Evolutionary conservation across 2,888 invertebrate species (phyloP).

Genomic region (Acleris holmiana): DNA sequence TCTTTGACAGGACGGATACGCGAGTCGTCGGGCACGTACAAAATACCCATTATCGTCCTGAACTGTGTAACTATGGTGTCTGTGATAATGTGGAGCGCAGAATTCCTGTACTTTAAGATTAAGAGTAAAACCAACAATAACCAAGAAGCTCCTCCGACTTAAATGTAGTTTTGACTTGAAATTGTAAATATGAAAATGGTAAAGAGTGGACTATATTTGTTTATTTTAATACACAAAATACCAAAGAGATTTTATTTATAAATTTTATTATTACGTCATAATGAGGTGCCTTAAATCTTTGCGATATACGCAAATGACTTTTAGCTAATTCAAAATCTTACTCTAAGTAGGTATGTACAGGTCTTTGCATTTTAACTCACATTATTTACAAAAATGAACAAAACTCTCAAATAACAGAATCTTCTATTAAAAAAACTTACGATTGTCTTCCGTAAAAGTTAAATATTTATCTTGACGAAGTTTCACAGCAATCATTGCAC

Average conservation of each 20-base stretch:
- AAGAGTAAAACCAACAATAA: constrained; percentile 53
- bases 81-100: constrained; percentile 84
- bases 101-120: constrained; percentile 72
- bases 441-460: not conserved
- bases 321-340: not conserved
- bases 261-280: not conserved
- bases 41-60: constrained; percentile 84
- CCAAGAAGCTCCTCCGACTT: constrained; percentile 14
- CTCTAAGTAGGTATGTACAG: not conserved
- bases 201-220: not conserved
- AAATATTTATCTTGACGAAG: not conserved
- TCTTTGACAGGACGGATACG: constrained; percentile 84
- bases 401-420: not conserved
- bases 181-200: not conserved
- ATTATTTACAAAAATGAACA: constrained; percentile 21
- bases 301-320: not conserved
- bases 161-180: not conserved
- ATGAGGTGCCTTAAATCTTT: constrained; percentile 1
- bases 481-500: not conserved
- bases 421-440: not conserved
- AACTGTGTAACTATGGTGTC: constrained; percentile 85
- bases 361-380: constrained; percentile 6
- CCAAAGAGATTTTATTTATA: not conserved
- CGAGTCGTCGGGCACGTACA: constrained; percentile 85
- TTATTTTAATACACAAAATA: not conserved